phyloP scores from a whole-genome alignment of 2,113 vertebrate genomes.

The Riparia riparia region DNA sequence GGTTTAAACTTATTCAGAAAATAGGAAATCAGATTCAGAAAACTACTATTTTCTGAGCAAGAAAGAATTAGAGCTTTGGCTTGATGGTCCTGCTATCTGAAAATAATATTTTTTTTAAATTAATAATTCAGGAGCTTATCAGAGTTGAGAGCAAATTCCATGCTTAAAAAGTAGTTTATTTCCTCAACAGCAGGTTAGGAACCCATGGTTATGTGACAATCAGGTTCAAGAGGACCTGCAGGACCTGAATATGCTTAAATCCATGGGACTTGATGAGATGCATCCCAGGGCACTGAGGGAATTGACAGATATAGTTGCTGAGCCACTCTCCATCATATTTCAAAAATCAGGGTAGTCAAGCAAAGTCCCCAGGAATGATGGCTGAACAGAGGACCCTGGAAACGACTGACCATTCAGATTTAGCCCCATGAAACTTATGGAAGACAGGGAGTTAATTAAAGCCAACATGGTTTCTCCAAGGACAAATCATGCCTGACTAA shows the following conservation, averaged over 20 bases:
- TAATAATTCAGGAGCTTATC: not conserved
- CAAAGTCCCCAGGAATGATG: not conserved
- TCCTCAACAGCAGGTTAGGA: not conserved
- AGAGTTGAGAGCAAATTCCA: not conserved
- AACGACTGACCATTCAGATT: not conserved
- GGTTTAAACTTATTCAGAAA: not conserved
- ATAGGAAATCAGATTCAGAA: not conserved
- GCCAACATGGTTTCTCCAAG: not conserved
- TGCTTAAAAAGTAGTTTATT: not conserved
- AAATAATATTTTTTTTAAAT: not conserved
- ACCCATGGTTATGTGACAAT: not conserved
- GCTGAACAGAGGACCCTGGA: not conserved
- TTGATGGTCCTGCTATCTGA: not conserved
- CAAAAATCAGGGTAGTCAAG: not conserved
- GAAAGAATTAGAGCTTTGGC: not conserved
- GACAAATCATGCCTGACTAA: not conserved
- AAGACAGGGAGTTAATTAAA: not conserved
- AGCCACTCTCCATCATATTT: not conserved
- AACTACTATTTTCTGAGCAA: not conserved
- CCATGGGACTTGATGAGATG: not conserved
- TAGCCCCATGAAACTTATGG: not conserved
- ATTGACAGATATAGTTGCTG: not conserved
- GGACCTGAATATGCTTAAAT: not conserved
- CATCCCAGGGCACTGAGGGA: not conserved
- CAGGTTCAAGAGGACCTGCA: not conserved